Base-by-base conservation (phyloP, 2,113 vertebrate species). In the Sorex fumeus region DNA sequence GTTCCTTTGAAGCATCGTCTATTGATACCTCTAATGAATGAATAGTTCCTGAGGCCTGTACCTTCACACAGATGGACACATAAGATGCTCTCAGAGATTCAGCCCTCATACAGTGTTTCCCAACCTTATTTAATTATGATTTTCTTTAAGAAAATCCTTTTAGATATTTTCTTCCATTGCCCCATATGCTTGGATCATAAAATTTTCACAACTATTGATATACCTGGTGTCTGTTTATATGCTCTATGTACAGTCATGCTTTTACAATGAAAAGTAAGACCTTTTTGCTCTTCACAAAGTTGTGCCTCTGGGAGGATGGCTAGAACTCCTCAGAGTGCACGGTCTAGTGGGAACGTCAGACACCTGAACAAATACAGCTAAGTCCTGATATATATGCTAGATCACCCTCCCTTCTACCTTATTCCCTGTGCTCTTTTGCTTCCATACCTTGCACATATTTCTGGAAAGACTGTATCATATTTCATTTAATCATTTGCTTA, bases 401-500 rank as follows among this genome's bases (percentile, higher is more conserved):
- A 57, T 15, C 34, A 0, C 19, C 6, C 19, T n/a, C 21, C 77
- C 36, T 34, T 53, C 32, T 21, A 8, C 30, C 32, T 9, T 6
- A 13, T 50, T 74, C 13, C 77, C 43, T 36, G 30, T 30, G 6
- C 19, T 28, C 27, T 80, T 19, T 47, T 36, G 50, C 18, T 67
- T n/a, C 11, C 9, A 25, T 13, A 66, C 18, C 8, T 67, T 72
- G n/a, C 1, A 40, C 6, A 67, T 13, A 76, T 32, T 75, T 88
- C 16, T 53, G 60, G 32, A 82, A 76, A 91, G n/a, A 21, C 13
- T 28, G 8, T 30, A 15, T 16, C 6, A 32, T 40, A 32, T 71
- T 28, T 91, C 32, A 69, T 53, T 84, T 34, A 77, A 69, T 50
- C 34, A 88, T 64, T 75, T 87, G n/a, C 32, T 86, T 74, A 72